Evolutionary conservation across 2,113 vertebrate genomes (phyloP).

Genomic region (Phyllostomus discolor): DNA sequence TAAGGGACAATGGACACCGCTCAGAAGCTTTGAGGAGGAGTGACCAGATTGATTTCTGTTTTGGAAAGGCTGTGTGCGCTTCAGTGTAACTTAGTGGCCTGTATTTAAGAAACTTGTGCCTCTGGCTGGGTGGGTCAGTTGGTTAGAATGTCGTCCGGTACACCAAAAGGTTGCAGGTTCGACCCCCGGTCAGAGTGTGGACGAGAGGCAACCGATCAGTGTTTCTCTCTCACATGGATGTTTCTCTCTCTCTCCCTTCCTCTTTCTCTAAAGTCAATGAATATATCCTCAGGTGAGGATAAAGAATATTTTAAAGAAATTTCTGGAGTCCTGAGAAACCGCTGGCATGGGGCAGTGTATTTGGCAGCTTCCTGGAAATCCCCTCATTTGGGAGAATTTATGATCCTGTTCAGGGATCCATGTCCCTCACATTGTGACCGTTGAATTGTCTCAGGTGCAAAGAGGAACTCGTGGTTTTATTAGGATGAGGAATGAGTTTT

Average conservation of each 20-base stretch:
- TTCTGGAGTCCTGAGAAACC: background rate
- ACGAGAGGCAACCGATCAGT: no score
- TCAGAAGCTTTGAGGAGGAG: background rate
- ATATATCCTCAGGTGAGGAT: no score
- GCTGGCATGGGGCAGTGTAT: background rate
- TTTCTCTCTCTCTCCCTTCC: no score
- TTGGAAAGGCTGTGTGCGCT: background rate
- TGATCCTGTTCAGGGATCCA: background rate
- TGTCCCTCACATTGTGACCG: background rate
- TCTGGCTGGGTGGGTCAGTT: no score
- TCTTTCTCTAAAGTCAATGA: no score
- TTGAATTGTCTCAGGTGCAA: background rate
- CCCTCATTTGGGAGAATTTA: background rate
- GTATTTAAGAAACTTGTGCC: background rate
- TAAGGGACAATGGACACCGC: fast-evolving
- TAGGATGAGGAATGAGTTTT: background rate
- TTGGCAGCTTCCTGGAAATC: background rate
- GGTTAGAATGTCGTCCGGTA: no score
- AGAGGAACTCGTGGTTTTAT: background rate
- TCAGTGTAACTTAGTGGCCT: background rate
- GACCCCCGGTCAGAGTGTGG: no score
- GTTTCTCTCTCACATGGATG: no score
- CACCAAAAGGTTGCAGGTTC: no score
- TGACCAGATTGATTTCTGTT: background rate
- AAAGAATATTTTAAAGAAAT: background rate